Evolutionary conservation across 35 echinoderm and acorn worm genomes (phyloP), one percentile per base, ranked within the genome.

Genomic region (Heliocidaris erythrogramma): DNA sequence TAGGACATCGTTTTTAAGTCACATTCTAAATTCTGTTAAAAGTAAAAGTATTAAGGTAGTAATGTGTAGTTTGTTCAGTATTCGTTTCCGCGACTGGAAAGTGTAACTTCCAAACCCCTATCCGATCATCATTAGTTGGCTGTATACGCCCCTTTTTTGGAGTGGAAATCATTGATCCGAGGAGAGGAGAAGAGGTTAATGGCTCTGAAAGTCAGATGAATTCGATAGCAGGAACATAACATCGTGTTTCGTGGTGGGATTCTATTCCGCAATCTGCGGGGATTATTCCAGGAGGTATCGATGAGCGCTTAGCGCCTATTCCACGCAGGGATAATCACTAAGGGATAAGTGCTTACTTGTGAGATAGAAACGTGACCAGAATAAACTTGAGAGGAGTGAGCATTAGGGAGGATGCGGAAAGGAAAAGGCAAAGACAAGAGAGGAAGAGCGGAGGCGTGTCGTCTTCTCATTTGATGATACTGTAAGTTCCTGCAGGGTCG

Each of bases 341-440:
- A 78, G 65, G 27, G 27, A 18, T 78, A 78, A 78, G 65, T 78
- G 65, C 65, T 78, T 78, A 27, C 65, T 24, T 29, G 21, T 4
- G 65, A 78, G 65, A 78, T n/a, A 78, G 35, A 78, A 78, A 78
- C 65, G 65, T 78, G 65, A 78, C 65, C 17, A 78, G 65, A 78
- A 78, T 78, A 27, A 78, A 78, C 65, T 27, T 78, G 65, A 78
- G 65, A 78, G 18, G 65, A 78, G 65, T 7, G 65, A 17, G 17
- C 65, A 78, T 78, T 78, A 78, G 6, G 27, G 65, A 78, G 18
- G 65, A 78, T 78, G 65, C 17, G 65, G 65, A 24, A n/a, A 78
- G 65, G 65, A 27, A 21, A 78, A 78, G 65, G 2, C 21, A 78
- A n/a, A 27, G 27, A 78, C 18, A 78, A n/a, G 65, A n/a, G 27